These are phyloP conservation scores for Boulengeromyrus knoepffleri DNA, from an alignment of 2,113 vertebrate species.

Conservation along the genomic window DNA sequence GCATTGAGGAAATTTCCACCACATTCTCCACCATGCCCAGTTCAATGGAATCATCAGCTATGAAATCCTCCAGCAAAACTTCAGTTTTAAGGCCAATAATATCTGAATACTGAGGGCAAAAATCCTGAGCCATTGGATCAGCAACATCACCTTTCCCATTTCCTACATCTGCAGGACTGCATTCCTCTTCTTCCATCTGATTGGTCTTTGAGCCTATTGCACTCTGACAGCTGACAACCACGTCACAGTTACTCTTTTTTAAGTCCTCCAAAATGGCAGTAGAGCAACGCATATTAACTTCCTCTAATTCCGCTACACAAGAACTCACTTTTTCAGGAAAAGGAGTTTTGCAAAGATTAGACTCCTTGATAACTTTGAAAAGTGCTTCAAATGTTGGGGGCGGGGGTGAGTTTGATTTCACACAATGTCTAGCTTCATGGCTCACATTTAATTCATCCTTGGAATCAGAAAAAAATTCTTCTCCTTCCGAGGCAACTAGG, in stretches of 20 bases:
- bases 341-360: constrained; percentile 29
- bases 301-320: constrained; percentile 29
- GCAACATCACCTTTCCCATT: constrained; percentile 21
- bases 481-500: constrained; percentile 18
- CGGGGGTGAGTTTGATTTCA: constrained; percentile 15
- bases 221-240: constrained; percentile 18
- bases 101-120: not conserved
- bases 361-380: constrained; percentile 35
- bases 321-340: constrained; percentile 22
- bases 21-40: not conserved
- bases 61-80: not conserved
- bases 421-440: constrained; percentile 15
- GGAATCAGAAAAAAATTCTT: constrained; percentile 16
- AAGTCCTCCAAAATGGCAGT: constrained; percentile 24
- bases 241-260: constrained; percentile 7
- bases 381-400: constrained; percentile 32
- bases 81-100: not conserved
- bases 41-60: not conserved
- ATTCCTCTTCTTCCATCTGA: constrained; percentile 53
- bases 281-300: constrained; percentile 22
- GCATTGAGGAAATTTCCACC: constrained; percentile 11
- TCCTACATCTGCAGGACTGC: constrained; percentile 49
- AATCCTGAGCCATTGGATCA: not conserved
- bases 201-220: constrained; percentile 38
- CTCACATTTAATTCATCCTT: constrained; percentile 27